phyloP scores from a whole-genome alignment of 64 coral and sea anemone species.

The Dendrophyllia cribrosa region DNA sequence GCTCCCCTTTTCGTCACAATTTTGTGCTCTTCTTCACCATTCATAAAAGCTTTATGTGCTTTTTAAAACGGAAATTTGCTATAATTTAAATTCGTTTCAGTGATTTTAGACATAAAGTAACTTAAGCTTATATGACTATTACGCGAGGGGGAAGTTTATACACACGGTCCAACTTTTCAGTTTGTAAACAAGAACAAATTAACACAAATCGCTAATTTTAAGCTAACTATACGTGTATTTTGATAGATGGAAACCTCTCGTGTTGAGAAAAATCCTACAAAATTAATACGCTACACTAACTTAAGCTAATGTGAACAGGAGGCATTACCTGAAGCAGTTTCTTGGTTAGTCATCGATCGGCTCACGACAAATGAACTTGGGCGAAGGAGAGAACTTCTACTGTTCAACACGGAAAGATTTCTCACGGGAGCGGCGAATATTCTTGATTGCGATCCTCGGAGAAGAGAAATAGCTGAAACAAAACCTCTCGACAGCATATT shows the following conservation, averaged over 20 bases:
- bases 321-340: slow-evolving; percentile 2
- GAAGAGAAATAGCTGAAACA: neutral
- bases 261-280: neutral
- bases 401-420: neutral
- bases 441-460: neutral
- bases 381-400: neutral
- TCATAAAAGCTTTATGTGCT: too few relatives aligned
- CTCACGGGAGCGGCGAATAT: neutral
- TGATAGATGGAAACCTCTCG: too few relatives aligned
- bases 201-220: neutral
- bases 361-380: neutral
- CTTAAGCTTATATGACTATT: too few relatives aligned
- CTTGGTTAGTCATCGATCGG: neutral
- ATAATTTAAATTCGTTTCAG: too few relatives aligned
- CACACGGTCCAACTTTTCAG: neutral
- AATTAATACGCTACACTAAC: neutral
- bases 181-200: neutral
- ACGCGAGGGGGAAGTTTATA: neutral
- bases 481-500: slow-evolving; percentile 11
- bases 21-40: too few relatives aligned
- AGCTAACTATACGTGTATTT: neutral
- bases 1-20: too few relatives aligned
- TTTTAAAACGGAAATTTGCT: too few relatives aligned
- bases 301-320: neutral
- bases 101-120: too few relatives aligned